Evolutionary conservation across 2,888 invertebrate genomes (phyloP), one percentile per base, ranked within the genome.

Genomic region (Hydrotaea cyrtoneurina): DNA sequence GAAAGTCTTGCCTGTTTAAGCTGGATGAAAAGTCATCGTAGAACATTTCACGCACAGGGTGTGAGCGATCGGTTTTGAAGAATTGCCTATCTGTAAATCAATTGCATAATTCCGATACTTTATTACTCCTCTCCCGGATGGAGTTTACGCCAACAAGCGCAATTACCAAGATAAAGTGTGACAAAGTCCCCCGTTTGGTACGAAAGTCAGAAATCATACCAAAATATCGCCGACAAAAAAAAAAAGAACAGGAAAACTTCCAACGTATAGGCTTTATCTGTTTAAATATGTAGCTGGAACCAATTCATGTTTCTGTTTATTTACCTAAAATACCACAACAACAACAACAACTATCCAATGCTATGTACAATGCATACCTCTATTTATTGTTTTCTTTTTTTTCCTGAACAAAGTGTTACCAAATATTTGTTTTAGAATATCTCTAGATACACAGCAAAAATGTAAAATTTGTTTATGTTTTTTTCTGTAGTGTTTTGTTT

Each of bases 401-500:
- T 21, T 10, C 8, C 13, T 19, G 36, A 39, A 66, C 59, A 46
- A 76, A 73, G 55, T 73, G 57, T 77, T 76, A 76, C 71, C 55
- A 79, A 82, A 76, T 82, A 79, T 79, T 83, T 83, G 72, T 59
- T 69, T 66, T 43, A 26, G 59, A 59, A 43, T 46, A 21, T 66
- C 39, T 66, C 19, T 19, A 4, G 59, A 59, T 1, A 23, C 13
- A 59, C 15, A 26, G 23, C 21, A 55, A 55, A 55, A 55, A 55
- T 21, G 19, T 55, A 53, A 21, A 26, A 59, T n/a, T 26, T 59
- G 23, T 15, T 55, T 26, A 59, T 59, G 23, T 57, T 57, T 7
- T 31, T 31, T 31, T 7, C 31, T 7, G 31, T 31, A 4, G 2
- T 31, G 31, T 23, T 55, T 55, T 59, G 59, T 59, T 23, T 55